Evolutionary conservation across 1,140 invertebrate genomes (phyloP).

Genomic region (Hormaphis cornu): DNA sequence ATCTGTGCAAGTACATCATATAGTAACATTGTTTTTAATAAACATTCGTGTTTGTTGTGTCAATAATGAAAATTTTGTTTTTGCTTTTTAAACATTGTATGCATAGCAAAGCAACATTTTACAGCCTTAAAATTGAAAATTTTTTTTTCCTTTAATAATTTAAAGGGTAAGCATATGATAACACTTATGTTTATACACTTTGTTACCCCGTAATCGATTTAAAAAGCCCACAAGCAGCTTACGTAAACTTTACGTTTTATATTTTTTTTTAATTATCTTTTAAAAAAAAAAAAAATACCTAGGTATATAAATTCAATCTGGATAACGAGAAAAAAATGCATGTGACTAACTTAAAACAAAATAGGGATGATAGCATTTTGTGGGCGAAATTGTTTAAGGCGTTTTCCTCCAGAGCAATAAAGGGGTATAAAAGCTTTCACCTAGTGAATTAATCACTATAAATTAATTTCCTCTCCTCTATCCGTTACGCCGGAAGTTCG

Average conservation of each 20-base stretch:
- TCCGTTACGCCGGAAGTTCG: too few relatives aligned
- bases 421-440: slow-evolving; percentile 8
- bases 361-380: background rate
- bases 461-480: background rate
- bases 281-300: too few relatives aligned
- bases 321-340: background rate
- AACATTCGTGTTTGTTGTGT: too few relatives aligned
- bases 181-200: too few relatives aligned
- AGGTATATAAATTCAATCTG: background rate
- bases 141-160: too few relatives aligned
- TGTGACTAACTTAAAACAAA: background rate
- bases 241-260: background rate
- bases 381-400: background rate
- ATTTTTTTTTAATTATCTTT: background rate
- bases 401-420: background rate
- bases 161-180: too few relatives aligned
- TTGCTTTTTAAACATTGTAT: too few relatives aligned
- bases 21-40: too few relatives aligned
- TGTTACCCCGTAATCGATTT: background rate
- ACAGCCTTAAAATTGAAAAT: too few relatives aligned
- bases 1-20: too few relatives aligned
- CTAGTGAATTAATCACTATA: background rate
- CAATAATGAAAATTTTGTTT: too few relatives aligned
- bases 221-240: background rate
- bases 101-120: too few relatives aligned